phyloP scores from a whole-genome alignment of 2,797 vertebrate genomes.

The Myiotriccus ornatus region DNA sequence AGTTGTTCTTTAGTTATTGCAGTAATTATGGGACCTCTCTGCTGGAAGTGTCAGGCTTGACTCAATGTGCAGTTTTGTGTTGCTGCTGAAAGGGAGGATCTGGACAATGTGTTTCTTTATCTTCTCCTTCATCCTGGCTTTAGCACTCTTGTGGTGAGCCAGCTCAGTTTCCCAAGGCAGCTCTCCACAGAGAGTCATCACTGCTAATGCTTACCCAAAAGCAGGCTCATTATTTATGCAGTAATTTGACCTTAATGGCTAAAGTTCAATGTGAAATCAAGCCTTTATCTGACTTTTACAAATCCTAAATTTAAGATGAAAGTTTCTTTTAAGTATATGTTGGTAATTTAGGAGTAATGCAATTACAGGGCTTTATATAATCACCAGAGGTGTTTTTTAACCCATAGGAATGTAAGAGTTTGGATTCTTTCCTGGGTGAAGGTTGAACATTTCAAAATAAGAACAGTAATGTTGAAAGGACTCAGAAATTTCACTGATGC shows the following conservation, averaged over 20 bases:
- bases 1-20: background rate
- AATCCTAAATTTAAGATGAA: background rate
- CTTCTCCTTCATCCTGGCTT: background rate
- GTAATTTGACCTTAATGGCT: slow-evolving; percentile 20
- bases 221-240: background rate
- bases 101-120: background rate
- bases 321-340: background rate
- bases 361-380: background rate
- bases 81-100: background rate
- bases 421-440: background rate
- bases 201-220: background rate
- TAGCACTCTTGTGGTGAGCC: background rate
- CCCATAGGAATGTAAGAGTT: background rate
- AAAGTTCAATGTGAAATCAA: slow-evolving; percentile 14
- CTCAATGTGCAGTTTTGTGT: background rate
- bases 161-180: background rate
- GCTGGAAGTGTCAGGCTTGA: background rate
- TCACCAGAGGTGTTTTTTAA: background rate
- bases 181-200: background rate
- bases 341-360: background rate
- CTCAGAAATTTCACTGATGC: background rate
- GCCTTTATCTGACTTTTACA: background rate
- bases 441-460: background rate
- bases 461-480: background rate
- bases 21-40: background rate